Conservation (phyloP, 2,888 invertebrate species). For the Mythimna ferrago region DNA sequence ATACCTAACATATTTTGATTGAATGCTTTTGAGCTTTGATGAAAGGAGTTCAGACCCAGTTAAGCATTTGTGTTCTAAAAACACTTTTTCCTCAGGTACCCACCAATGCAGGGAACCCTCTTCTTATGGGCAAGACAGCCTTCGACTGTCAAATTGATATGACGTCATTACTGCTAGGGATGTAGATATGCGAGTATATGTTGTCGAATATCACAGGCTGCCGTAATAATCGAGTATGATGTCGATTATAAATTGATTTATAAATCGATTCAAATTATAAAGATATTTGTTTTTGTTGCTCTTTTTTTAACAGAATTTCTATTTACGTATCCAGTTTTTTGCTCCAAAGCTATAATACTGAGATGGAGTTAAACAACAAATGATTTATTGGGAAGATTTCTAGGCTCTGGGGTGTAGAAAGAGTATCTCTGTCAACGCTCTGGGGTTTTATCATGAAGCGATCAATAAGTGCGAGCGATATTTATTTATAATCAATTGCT, state of each 20-base stretch:
- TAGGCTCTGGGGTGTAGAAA: too few species aligned
- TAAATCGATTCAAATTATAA: background rate
- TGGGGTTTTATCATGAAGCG: too few species aligned
- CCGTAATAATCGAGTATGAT: background rate
- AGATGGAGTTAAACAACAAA: background rate
- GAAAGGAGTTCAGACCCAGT: too few species aligned
- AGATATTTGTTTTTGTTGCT: background rate
- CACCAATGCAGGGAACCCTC: background rate
- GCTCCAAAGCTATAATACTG: background rate
- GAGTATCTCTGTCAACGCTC: too few species aligned
- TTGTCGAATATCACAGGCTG: background rate
- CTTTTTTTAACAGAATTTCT: background rate
- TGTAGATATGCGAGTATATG: too few species aligned
- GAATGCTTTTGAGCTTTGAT: background rate
- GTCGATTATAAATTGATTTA: background rate
- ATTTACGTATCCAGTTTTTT: background rate
- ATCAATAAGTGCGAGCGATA: too few species aligned
- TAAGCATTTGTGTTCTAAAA: background rate
- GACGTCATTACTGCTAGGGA: background rate
- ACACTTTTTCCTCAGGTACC: background rate
- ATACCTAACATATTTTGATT: background rate
- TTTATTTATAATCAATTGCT: too few species aligned
- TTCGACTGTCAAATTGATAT: slow-evolving; percentile 14
- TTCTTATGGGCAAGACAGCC: slow-evolving; percentile 13
- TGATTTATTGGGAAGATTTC: background rate